phyloP scores from a whole-genome alignment of 2,888 invertebrate species.

The Willowsia nigromaculata region DNA sequence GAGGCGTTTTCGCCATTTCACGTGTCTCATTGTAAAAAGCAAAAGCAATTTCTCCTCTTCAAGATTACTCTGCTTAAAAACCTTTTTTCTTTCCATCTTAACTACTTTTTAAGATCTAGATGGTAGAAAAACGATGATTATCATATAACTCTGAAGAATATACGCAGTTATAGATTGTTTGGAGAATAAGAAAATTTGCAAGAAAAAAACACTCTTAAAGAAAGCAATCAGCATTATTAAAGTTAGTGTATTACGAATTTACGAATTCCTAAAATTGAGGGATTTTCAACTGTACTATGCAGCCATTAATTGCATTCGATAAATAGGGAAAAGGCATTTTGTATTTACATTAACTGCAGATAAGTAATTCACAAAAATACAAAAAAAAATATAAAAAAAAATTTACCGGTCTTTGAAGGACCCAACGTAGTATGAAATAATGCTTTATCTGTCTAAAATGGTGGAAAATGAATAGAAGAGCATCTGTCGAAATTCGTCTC shows the following conservation, averaged over 20 bases:
- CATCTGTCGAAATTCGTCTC: not conserved
- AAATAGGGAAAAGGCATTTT: too few species aligned
- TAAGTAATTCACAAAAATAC: too few species aligned
- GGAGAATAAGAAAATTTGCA: not conserved
- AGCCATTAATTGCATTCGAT: constrained; percentile 24
- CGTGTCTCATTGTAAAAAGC: constrained; percentile 56
- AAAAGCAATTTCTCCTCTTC: constrained; percentile 60
- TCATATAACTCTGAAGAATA: not conserved
- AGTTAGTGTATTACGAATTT: not conserved
- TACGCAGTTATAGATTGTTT: not conserved
- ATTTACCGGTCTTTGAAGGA: too few species aligned
- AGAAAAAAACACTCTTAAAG: not conserved
- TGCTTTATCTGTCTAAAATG: too few species aligned
- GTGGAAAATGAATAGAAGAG: too few species aligned
- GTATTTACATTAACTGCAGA: too few species aligned
- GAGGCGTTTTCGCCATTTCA: constrained; percentile 54
- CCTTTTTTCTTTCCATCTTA: constrained; percentile 34
- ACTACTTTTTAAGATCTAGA: not conserved
- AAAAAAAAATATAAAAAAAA: too few species aligned
- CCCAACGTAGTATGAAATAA: too few species aligned
- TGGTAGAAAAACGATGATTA: not conserved
- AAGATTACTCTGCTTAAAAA: constrained; percentile 59
- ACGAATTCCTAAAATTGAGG: not conserved
- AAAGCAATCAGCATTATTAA: not conserved
- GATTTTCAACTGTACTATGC: not conserved